Conservation (phyloP, 2,113 vertebrate species). For the Noctilio leporinus region DNA sequence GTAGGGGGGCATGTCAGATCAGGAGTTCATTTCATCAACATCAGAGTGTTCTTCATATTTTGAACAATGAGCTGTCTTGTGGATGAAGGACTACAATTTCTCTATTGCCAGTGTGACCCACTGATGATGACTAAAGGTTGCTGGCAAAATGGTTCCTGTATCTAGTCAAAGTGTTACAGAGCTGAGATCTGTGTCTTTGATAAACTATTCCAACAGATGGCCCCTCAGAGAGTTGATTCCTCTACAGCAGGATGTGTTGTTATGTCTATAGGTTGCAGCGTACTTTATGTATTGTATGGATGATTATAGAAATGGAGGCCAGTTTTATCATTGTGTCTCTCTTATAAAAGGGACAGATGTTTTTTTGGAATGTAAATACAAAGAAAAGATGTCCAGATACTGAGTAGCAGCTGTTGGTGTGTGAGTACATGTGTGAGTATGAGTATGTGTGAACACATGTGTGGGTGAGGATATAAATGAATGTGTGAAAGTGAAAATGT, state of each 20-base stretch:
- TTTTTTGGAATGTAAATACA: neutral
- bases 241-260: neutral
- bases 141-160: neutral
- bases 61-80: neutral
- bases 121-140: neutral
- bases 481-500: neutral
- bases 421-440: too few species aligned
- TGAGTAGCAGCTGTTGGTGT: neutral
- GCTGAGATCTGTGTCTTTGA: neutral
- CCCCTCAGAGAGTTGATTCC: neutral
- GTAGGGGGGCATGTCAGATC: neutral
- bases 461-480: neutral
- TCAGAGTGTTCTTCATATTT: neutral
- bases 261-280: neutral
- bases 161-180: neutral
- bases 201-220: neutral
- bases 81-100: neutral
- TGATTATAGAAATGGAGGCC: neutral
- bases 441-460: too few species aligned
- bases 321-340: neutral
- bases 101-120: neutral
- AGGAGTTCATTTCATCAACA: neutral
- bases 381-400: neutral
- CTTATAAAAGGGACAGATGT: neutral
- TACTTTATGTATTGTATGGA: neutral